A percentile compares a stretch with the other conserved stretches of the same genome.
Evolutionary conservation across 2,888 invertebrate genomes (phyloP).

Genomic region (Eristalis intricaria): DNA sequence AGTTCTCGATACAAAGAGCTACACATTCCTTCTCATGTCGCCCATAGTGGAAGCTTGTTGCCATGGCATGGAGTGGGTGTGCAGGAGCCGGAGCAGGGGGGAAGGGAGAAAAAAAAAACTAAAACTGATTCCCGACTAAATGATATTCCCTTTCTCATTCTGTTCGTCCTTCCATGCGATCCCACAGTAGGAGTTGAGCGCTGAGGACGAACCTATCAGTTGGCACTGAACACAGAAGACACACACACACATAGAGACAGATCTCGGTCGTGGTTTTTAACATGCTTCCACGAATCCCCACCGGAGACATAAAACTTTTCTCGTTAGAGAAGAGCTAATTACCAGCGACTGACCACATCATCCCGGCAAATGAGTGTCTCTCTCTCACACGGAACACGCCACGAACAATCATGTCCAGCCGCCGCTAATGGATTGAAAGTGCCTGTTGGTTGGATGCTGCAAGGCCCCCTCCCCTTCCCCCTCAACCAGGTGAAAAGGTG

Average conservation of each 20-base stretch:
- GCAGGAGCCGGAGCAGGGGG: neutral
- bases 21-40: conserved; percentile 12
- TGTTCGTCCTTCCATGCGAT: conserved; percentile 23
- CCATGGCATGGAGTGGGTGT: neutral
- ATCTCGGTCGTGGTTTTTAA: conserved; percentile 30
- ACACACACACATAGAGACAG: neutral
- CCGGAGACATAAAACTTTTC: conserved; percentile 69
- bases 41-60: too few species aligned
- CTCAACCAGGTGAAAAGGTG: conserved; percentile 6
- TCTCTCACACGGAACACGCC: neutral
- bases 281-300: conserved; percentile 57
- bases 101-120: conserved; percentile 6
- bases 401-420: conserved; percentile 39
- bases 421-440: conserved; percentile 55
- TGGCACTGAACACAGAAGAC: conserved; percentile 4
- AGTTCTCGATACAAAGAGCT: conserved; percentile 46
- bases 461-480: too few species aligned
- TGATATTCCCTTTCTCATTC: conserved; percentile 43
- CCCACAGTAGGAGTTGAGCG: neutral
- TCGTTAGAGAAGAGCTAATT: conserved; percentile 69
- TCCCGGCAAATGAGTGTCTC: conserved; percentile 32
- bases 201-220: conserved; percentile 34
- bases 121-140: conserved; percentile 35
- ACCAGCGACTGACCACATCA: conserved; percentile 66
- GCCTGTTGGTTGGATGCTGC: conserved; percentile 3